phyloP scores from a whole-genome alignment of 1,140 invertebrate species.

The Sitophilus oryzae region DNA sequence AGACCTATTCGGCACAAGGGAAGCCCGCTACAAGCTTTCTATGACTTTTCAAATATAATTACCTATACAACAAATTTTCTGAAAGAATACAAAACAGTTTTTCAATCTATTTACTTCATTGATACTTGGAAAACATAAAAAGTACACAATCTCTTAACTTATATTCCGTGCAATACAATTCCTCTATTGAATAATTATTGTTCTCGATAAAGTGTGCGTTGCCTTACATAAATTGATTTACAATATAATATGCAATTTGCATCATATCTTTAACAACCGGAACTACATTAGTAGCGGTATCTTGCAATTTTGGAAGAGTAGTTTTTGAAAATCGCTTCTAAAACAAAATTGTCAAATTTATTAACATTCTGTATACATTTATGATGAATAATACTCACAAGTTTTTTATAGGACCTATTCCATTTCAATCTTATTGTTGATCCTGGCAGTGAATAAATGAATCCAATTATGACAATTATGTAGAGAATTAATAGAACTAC shows the following conservation, averaged over 20 bases:
- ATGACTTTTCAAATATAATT: too few relatives aligned
- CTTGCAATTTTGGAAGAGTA: background rate
- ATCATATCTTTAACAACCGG: background rate
- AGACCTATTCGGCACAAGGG: too few relatives aligned
- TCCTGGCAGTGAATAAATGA: background rate
- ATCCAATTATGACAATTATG: background rate
- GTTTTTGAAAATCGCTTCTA: background rate
- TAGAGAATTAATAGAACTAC: background rate
- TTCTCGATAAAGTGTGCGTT: too few relatives aligned
- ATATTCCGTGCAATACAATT: too few relatives aligned
- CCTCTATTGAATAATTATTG: too few relatives aligned
- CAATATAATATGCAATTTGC: background rate
- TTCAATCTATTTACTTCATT: too few relatives aligned
- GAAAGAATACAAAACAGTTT: too few relatives aligned
- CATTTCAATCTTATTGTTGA: background rate
- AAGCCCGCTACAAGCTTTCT: too few relatives aligned
- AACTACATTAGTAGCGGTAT: background rate
- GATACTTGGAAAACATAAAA: too few relatives aligned
- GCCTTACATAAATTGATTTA: background rate
- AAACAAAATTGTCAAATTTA: background rate
- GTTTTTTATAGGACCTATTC: background rate
- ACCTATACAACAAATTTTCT: too few relatives aligned
- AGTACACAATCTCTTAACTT: too few relatives aligned
- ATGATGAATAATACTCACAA: background rate
- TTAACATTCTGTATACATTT: background rate